Conservation (phyloP, 1,140 invertebrate species). For the Piezodorus guildinii region DNA sequence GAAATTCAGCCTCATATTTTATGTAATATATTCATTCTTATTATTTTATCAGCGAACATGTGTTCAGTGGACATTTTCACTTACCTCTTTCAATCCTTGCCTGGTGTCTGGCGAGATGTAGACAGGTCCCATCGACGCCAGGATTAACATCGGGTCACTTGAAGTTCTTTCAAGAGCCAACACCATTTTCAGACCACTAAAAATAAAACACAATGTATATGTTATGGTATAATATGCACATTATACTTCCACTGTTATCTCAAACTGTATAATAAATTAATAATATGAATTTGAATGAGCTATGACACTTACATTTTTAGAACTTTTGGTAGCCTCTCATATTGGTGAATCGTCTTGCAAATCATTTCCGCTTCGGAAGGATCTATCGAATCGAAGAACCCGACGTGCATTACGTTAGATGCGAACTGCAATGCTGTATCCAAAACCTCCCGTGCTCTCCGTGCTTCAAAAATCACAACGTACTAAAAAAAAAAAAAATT, state of each 20-base stretch:
- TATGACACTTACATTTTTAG: slow-evolving; percentile 24
- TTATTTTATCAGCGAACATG: too few relatives aligned
- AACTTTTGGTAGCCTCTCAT: slow-evolving; percentile 24
- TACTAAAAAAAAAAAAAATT: slow-evolving; percentile 29
- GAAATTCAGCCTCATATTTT: too few relatives aligned
- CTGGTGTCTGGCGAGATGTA: slow-evolving; percentile 30
- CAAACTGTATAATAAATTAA: too few relatives aligned
- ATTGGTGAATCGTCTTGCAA: slow-evolving; percentile 22
- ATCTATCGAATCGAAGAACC: slow-evolving; percentile 28
- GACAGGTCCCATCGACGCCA: slow-evolving; percentile 28
- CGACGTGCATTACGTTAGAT: slow-evolving; percentile 28
- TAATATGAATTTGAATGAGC: too few relatives aligned
- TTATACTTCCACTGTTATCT: too few relatives aligned
- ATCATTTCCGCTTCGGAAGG: slow-evolving; percentile 25
- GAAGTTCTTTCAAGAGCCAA: slow-evolving; percentile 27
- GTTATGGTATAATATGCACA: too few relatives aligned
- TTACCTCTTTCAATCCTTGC: slow-evolving; percentile 27
- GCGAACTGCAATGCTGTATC: slow-evolving; percentile 26
- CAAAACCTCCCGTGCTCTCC: slow-evolving; percentile 25
- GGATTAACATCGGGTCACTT: slow-evolving; percentile 28
- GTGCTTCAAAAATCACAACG: slow-evolving; percentile 29
- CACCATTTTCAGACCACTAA: slow-evolving; percentile 28
- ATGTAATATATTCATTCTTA: too few relatives aligned
- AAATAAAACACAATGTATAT: background rate
- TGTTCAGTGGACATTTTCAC: too few relatives aligned